Evolutionary conservation across 2,113 vertebrate species (phyloP).

Genomic region (Ascaphus truei): DNA sequence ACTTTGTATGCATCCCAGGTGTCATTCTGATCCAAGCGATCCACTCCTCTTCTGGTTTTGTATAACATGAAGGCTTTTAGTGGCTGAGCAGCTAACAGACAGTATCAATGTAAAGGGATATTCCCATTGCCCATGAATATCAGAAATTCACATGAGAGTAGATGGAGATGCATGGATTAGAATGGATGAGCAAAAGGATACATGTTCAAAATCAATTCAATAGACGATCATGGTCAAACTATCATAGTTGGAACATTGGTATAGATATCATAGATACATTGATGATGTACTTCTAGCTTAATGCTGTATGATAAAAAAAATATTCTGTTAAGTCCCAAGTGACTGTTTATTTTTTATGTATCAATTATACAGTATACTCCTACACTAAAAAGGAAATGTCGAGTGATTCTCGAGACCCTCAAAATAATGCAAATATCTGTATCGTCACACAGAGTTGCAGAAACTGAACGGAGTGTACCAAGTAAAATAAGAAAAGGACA

Average conservation of each 20-base stretch:
- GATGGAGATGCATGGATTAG: constrained; percentile 27
- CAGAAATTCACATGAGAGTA: not conserved
- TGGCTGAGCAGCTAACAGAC: not conserved
- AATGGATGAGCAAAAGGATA: not conserved
- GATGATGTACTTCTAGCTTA: too few relatives aligned
- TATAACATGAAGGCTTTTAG: not conserved
- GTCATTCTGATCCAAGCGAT: constrained; percentile 24
- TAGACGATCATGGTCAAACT: not conserved
- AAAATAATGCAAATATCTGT: too few relatives aligned
- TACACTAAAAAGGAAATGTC: too few relatives aligned
- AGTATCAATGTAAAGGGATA: not conserved
- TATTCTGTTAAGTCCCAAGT: too few relatives aligned
- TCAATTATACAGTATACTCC: too few relatives aligned
- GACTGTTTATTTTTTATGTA: too few relatives aligned
- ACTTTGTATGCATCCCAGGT: not conserved
- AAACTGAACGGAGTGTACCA: too few relatives aligned
- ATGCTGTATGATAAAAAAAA: too few relatives aligned
- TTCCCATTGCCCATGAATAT: not conserved
- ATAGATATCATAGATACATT: too few relatives aligned
- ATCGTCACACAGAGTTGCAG: too few relatives aligned
- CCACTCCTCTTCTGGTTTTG: constrained; percentile 24
- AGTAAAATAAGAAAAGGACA: too few relatives aligned
- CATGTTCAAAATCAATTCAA: not conserved
- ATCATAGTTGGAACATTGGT: not conserved
- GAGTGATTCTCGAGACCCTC: too few relatives aligned